Evolutionary conservation across 2,888 invertebrate species (phyloP).

Genomic region (Belgica antarctica): DNA sequence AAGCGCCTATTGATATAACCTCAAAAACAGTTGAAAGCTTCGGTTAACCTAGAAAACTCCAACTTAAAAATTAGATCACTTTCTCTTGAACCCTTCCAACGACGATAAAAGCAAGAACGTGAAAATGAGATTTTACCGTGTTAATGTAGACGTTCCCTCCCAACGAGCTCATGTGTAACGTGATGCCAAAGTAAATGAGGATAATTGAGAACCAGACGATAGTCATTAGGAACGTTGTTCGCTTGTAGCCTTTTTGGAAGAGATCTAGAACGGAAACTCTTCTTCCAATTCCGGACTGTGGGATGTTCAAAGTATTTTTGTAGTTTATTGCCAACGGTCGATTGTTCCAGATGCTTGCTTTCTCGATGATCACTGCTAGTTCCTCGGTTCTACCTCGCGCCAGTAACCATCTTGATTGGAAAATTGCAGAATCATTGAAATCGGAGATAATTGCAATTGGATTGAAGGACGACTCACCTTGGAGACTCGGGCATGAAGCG

Average conservation of each 20-base stretch:
- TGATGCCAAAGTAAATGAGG: constrained; percentile 75
- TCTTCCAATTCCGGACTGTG: constrained; percentile 52
- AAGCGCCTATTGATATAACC: too few relatives aligned
- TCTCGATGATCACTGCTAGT: constrained; percentile 63
- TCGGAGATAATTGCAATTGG: neutral
- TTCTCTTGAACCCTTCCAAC: too few relatives aligned
- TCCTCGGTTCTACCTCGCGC: constrained; percentile 68
- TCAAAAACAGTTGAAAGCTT: too few relatives aligned
- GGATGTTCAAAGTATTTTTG: constrained; percentile 63
- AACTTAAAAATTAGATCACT: too few relatives aligned
- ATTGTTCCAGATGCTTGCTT: constrained; percentile 66
- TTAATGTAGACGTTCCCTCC: constrained; percentile 72
- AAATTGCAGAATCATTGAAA: neutral
- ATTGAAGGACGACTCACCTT: constrained; percentile 49
- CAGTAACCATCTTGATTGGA: constrained; percentile 62
- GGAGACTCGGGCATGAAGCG: constrained; percentile 75
- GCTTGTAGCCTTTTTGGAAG: constrained; percentile 64
- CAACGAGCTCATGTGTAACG: constrained; percentile 71
- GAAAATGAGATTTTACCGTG: constrained; percentile 57
- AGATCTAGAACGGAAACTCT: constrained; percentile 63
- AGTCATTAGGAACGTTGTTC: constrained; percentile 67
- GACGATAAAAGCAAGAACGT: constrained; percentile 44
- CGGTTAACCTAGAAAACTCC: too few relatives aligned
- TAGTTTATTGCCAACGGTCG: constrained; percentile 64
- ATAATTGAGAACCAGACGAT: constrained; percentile 73